These are phyloP conservation scores for Probosciger aterrimus DNA, from an alignment of 2,113 vertebrate species.

Conservation along the genomic window DNA sequence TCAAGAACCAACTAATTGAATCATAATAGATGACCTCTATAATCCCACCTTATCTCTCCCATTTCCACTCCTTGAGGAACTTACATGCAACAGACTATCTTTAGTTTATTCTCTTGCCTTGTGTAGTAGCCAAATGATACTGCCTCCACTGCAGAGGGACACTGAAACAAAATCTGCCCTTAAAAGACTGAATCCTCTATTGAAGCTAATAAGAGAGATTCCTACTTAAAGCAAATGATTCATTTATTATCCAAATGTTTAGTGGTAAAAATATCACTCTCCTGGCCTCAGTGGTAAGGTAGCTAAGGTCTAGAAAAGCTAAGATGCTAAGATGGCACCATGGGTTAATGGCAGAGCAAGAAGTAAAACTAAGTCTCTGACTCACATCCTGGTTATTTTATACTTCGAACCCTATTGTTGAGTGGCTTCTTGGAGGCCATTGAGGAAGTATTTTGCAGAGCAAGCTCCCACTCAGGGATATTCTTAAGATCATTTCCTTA, in stretches of 20 bases:
- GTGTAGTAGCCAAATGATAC: background rate
- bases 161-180: background rate
- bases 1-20: background rate
- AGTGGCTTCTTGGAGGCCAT: conserved; percentile 26
- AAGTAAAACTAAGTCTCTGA: background rate
- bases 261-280: background rate
- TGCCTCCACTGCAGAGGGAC: background rate
- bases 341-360: background rate
- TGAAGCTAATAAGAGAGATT: background rate
- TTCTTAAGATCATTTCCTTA: conserved; percentile 26
- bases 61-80: background rate
- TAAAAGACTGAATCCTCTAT: background rate
- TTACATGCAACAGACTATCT: background rate
- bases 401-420: conserved; percentile 33
- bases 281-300: background rate
- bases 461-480: background rate
- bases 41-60: background rate
- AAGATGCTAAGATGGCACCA: background rate
- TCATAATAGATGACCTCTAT: background rate
- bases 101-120: background rate
- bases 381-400: background rate
- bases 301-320: background rate
- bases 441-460: conserved; percentile 44
- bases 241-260: background rate
- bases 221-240: background rate